These are phyloP conservation scores for Drosophila ercepeae DNA, from an alignment of 1,140 invertebrate genomes.

Conservation along the genomic window DNA sequence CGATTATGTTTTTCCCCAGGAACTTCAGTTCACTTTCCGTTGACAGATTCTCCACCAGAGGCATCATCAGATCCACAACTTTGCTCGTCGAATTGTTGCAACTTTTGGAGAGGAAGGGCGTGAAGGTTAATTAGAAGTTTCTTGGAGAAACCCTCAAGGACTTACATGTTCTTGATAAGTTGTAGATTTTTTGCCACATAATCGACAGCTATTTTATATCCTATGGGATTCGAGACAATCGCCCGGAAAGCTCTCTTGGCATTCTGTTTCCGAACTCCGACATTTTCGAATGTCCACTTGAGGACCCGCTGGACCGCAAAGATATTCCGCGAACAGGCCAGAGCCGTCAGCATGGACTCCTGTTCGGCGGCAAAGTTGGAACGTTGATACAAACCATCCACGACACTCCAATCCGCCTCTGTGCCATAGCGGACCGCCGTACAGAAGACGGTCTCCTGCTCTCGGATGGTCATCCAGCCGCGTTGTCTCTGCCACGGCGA, in stretches of 20 bases:
- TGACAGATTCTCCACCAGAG: background rate
- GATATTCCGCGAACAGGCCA: conserved; percentile 9
- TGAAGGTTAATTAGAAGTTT: background rate
- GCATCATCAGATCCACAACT: background rate
- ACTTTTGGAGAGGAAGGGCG: background rate
- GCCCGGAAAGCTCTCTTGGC: background rate
- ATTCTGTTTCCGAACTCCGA: conserved; percentile 1
- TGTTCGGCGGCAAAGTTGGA: conserved; percentile 10
- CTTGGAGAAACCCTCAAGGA: background rate
- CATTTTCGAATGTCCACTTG: background rate
- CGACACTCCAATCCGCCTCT: background rate
- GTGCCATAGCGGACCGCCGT: conserved; percentile 9
- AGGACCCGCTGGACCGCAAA: background rate
- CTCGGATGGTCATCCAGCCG: conserved; percentile 10
- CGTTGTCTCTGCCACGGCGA: background rate
- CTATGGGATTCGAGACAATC: background rate
- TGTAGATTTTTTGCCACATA: background rate
- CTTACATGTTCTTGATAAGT: conserved; percentile 3
- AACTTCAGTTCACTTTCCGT: background rate
- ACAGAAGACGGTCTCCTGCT: conserved; percentile 10
- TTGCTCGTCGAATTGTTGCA: conserved; percentile 12
- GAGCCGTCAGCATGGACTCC: conserved; percentile 1
- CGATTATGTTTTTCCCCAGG: background rate
- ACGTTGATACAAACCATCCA: background rate
- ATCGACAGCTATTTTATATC: background rate